Evolutionary conservation across 2,113 vertebrate species (phyloP).

Genomic region (Stigmatopora nigra): DNA sequence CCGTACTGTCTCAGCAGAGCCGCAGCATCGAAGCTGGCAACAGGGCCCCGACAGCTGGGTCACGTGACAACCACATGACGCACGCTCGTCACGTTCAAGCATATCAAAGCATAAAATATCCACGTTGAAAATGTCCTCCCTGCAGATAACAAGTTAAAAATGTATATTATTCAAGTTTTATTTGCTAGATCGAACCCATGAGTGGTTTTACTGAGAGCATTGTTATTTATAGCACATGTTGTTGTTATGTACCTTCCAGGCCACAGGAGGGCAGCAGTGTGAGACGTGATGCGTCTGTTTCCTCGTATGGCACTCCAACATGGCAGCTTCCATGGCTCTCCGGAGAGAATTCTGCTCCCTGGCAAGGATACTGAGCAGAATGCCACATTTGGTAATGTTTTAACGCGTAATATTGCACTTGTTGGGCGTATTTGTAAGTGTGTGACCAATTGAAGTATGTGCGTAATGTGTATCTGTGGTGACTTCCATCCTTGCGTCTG

Average conservation of each 20-base stretch:
- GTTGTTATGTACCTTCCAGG: conserved; percentile 17
- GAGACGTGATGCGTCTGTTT: rapidly evolving
- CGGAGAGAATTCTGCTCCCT: conserved; percentile 33
- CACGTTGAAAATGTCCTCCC: neutral
- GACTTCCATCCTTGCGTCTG: conserved; percentile 5
- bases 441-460: neutral
- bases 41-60: conserved; percentile 62
- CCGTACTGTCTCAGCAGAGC: conserved; percentile 35
- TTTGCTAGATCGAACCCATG: neutral
- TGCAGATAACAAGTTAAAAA: neutral
- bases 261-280: conserved; percentile 29
- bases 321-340: conserved; percentile 53
- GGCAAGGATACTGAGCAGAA: conserved; percentile 38
- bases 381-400: conserved; percentile 46
- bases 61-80: conserved; percentile 74
- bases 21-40: conserved; percentile 30
- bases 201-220: neutral
- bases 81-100: conserved; percentile 14
- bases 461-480: neutral
- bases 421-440: too few relatives aligned
- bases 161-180: neutral
- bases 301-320: conserved; percentile 21
- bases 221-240: neutral
- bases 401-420: neutral
- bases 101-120: neutral